A percentile compares a stretch with the other conserved stretches of the same genome.
Evolutionary conservation across 2,888 invertebrate genomes (phyloP).

Genomic region (Drepanosiphum platanoidis): DNA sequence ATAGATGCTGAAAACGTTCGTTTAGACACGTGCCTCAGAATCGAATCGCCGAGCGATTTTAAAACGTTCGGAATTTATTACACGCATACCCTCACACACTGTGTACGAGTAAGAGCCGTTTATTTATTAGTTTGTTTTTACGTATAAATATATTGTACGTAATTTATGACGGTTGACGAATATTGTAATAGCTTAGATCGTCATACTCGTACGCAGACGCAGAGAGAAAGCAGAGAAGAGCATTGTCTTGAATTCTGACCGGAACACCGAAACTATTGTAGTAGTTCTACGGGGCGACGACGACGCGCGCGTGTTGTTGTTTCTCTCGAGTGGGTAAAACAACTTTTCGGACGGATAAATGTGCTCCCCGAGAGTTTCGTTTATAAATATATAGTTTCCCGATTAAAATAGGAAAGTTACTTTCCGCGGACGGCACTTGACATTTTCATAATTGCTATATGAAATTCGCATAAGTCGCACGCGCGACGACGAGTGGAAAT

Average conservation of each 20-base stretch:
- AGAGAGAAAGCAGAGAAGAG: too few species aligned
- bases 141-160: not conserved
- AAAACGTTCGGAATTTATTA: not conserved
- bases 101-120: too few species aligned
- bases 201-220: not conserved
- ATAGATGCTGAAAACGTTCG: not conserved
- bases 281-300: too few species aligned
- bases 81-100: too few species aligned
- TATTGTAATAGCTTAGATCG: conserved; percentile 28
- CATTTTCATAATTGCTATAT: not conserved
- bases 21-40: not conserved
- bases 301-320: not conserved
- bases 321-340: not conserved
- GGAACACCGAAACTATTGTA: not conserved
- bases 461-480: too few species aligned
- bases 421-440: not conserved
- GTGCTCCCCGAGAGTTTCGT: not conserved
- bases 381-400: not conserved
- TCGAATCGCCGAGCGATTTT: not conserved
- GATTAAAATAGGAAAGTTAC: not conserved
- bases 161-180: conserved; percentile 1
- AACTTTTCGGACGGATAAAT: not conserved
- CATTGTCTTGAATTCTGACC: not conserved
- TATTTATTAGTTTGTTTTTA: not conserved
- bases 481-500: too few species aligned